Evolutionary conservation across 2,113 vertebrate genomes (phyloP), one percentile per base, ranked within the genome.

Genomic region (Microcebus lehilahytsara): DNA sequence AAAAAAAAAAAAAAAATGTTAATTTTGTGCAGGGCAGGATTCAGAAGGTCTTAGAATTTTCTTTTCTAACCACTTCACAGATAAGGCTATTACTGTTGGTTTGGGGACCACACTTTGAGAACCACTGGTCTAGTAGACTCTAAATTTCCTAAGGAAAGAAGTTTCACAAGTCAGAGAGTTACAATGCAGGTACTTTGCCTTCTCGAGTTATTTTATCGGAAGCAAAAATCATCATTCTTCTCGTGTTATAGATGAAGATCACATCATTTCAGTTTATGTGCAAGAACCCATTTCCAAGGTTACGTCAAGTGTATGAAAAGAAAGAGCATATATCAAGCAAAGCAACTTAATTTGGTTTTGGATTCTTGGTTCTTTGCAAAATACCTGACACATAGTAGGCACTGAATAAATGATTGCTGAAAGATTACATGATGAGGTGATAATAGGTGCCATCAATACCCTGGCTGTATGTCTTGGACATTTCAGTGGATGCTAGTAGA

Each of bases 121-220:
- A 58, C n/a, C 51, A 19, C 72, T 64, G 46, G 66, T 86, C 34
- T 16, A n/a, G 34, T 49, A 69, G 32, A 71, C 34, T 67, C 17
- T 67, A 53, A 53, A 79, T n/a, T 58, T 67, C 34, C 67, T 42
- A 4, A 64, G 42, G 23, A 49, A 51, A 66, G 40, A 62, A 23
- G 20, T 72, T 96, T 74, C 37, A 8, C 22, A 83, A 91, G 75
- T 96, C 60, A 91, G 53, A 78, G 56, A 77, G 53, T 91, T 87
- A 84, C 9, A 79, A 20, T 67, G 78, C 49, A 74, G 9, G 12
- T 67, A 60, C 46, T 69, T 92, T 69, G 49, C 30, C 93, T 87
- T 91, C 85, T 93, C 53, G 27, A 94, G 53, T 87, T 79, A 72
- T 83, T 96, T 95, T 95, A 83, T 87, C 85, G 72, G 71, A 83